Evolutionary conservation across 2,113 vertebrate genomes (phyloP).

Genomic region (Leptodactylus fuscus): DNA sequence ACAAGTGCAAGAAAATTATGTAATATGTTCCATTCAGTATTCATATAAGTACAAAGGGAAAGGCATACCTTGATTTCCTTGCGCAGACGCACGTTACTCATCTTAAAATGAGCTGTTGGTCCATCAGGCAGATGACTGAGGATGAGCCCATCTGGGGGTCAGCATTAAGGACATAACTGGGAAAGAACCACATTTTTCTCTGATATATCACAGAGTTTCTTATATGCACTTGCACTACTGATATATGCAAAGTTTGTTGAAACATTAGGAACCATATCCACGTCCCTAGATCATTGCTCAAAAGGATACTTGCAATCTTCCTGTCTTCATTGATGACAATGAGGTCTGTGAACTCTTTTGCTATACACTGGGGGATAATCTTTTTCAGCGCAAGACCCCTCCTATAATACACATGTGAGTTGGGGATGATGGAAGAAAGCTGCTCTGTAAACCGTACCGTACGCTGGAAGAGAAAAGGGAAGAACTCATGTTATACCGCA

Average conservation of each 20-base stretch:
- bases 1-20: too few species aligned
- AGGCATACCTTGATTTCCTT: slow-evolving; percentile 95
- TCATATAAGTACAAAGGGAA: too few species aligned
- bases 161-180: slow-evolving; percentile 73
- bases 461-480: slow-evolving; percentile 76
- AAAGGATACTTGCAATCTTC: slow-evolving; percentile 94
- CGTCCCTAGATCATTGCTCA: too few species aligned
- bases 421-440: slow-evolving; percentile 87
- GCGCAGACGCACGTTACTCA: slow-evolving; percentile 92
- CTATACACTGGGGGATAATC: slow-evolving; percentile 91
- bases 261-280: too few species aligned
- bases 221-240: too few species aligned
- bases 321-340: slow-evolving; percentile 95
- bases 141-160: slow-evolving; percentile 88
- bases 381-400: slow-evolving; percentile 94
- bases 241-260: too few species aligned
- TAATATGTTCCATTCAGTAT: neutral
- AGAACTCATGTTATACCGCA: too few species aligned
- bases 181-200: neutral
- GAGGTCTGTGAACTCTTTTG: slow-evolving; percentile 91
- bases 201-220: too few species aligned
- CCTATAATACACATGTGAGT: slow-evolving; percentile 94
- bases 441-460: slow-evolving; percentile 92
- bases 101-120: slow-evolving; percentile 95
- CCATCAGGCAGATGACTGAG: slow-evolving; percentile 94